Conservation (phyloP, 2,113 vertebrate species). For the Lepus americanus region DNA sequence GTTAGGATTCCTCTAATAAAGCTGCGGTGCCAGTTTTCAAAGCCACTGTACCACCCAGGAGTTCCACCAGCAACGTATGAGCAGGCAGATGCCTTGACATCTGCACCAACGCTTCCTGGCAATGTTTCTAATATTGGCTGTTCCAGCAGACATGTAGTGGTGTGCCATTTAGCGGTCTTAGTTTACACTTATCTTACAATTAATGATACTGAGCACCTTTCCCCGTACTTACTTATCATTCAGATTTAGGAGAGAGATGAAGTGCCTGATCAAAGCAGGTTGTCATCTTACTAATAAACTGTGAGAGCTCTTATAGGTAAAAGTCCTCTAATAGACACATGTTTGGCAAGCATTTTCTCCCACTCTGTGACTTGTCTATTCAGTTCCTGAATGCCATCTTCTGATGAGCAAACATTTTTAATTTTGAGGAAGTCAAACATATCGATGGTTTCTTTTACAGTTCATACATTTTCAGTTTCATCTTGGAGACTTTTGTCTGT, state of each 20-base stretch:
- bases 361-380: not conserved
- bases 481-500: not conserved
- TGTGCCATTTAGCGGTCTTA: not conserved
- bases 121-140: not conserved
- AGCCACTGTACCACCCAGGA: not conserved
- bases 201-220: not conserved
- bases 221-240: not conserved
- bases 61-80: too few species aligned
- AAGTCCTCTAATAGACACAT: not conserved
- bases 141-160: accelerated
- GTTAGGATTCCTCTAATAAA: slow-evolving; percentile 1
- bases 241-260: not conserved
- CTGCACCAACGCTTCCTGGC: not conserved
- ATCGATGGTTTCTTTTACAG: not conserved
- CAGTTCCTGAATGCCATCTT: not conserved
- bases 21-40: not conserved
- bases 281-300: not conserved
- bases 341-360: not conserved
- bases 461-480: not conserved
- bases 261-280: not conserved
- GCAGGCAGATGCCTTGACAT: not conserved
- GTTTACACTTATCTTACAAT: not conserved
- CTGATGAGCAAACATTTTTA: slow-evolving; percentile 11
- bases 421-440: not conserved
- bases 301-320: not conserved